A percentile compares a stretch with the other conserved stretches of the same genome.
phyloP scores from a whole-genome alignment of 2,888 invertebrate species.

The Coenonympha glycerion region DNA sequence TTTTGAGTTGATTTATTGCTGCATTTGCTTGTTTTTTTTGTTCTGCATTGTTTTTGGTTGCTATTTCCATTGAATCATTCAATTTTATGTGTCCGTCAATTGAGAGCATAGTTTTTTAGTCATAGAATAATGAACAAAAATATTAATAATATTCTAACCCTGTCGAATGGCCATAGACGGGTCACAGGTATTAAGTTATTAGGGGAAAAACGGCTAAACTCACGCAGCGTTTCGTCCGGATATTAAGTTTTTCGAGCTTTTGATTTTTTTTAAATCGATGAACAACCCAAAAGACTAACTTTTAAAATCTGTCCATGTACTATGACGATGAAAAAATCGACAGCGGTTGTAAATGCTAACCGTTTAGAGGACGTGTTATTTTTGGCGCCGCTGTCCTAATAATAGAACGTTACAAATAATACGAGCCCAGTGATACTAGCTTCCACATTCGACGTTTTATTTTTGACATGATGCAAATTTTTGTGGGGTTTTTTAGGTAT shows the following conservation, averaged over 20 bases:
- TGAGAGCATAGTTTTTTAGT: too few relatives aligned
- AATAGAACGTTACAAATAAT: slow-evolving; percentile 24
- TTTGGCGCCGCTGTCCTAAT: slow-evolving; percentile 22
- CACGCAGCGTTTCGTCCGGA: background rate
- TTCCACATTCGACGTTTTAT: slow-evolving; percentile 11
- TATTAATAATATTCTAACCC: too few relatives aligned
- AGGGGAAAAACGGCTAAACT: too few relatives aligned
- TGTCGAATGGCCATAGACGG: too few relatives aligned
- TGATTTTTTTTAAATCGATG: background rate
- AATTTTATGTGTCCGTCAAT: too few relatives aligned
- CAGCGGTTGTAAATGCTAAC: slow-evolving; percentile 25
- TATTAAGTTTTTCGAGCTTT: background rate
- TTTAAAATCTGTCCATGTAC: slow-evolving; percentile 26
- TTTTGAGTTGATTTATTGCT: too few relatives aligned
- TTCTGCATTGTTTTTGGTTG: too few relatives aligned
- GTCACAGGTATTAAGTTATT: too few relatives aligned
- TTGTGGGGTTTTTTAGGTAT: background rate
- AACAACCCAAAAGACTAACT: slow-evolving; percentile 14
- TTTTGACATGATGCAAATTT: slow-evolving; percentile 3
- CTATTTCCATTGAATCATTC: too few relatives aligned
- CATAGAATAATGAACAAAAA: too few relatives aligned
- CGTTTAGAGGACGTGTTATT: slow-evolving; percentile 28
- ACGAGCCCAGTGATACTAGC: slow-evolving; percentile 16
- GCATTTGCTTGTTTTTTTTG: too few relatives aligned
- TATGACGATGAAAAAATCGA: slow-evolving; percentile 27